Percentiles rank a stretch among this genome's conserved stretches.
These are phyloP conservation scores for Thysanoteuthis rhombus DNA, from an alignment of 2,888 invertebrate genomes.

Conservation along the genomic window DNA sequence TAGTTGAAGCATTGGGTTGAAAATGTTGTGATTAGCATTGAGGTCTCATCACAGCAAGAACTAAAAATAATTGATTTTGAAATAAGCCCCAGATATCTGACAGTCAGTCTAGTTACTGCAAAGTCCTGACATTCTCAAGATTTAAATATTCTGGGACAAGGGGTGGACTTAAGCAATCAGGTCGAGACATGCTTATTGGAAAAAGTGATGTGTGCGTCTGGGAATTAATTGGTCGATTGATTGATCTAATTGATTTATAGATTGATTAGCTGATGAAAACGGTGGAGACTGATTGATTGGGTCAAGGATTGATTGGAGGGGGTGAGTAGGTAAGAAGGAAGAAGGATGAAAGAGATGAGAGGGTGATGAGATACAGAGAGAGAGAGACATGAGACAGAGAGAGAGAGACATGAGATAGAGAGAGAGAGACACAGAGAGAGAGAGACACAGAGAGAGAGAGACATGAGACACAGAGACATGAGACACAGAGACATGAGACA, in stretches of 20 bases:
- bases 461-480: neutral
- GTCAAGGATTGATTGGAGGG: neutral
- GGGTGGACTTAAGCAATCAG: neutral
- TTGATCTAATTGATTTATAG: neutral
- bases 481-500: neutral
- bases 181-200: neutral
- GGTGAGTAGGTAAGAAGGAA: neutral
- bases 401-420: neutral
- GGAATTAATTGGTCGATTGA: neutral
- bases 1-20: too few species aligned
- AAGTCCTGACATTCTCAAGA: neutral
- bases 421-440: too few species aligned
- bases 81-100: neutral
- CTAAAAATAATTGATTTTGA: too few species aligned
- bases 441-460: neutral
- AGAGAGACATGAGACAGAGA: neutral
- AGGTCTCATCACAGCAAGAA: too few species aligned
- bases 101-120: neutral
- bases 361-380: neutral
- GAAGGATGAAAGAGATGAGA: neutral
- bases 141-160: neutral
- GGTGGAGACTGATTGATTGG: neutral
- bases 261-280: neutral
- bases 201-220: neutral
- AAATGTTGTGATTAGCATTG: too few species aligned